A percentile compares a stretch with the other conserved stretches of the same genome.
Evolutionary conservation across 2,888 invertebrate species (phyloP).

Genomic region (Himalopsyche anomala): DNA sequence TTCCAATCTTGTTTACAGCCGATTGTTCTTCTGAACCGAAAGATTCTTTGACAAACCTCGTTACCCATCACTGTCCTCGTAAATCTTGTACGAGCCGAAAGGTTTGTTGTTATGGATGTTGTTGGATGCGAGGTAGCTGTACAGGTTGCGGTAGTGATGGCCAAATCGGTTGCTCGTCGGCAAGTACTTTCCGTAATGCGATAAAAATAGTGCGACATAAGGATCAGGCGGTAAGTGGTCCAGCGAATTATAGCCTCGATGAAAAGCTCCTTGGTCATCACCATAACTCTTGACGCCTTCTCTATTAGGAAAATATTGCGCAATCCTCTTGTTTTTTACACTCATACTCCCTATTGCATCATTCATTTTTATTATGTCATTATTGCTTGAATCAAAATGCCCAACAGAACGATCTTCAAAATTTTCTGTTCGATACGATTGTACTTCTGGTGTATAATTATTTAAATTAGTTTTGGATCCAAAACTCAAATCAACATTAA

Average conservation of each 20-base stretch:
- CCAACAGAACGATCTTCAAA: no score
- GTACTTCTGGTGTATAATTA: no score
- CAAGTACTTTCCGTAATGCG: constrained; percentile 80
- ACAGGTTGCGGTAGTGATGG: constrained; percentile 74
- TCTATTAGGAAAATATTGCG: background rate
- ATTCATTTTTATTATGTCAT: background rate
- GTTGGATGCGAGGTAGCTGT: constrained; percentile 80
- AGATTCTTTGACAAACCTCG: constrained; percentile 48
- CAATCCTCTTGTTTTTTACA: constrained; percentile 1
- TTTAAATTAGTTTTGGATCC: no score
- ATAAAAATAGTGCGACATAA: constrained; percentile 78
- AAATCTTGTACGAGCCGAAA: constrained; percentile 79
- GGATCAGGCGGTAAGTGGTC: constrained; percentile 79
- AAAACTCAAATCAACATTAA: no score
- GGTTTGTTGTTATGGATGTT: constrained; percentile 82
- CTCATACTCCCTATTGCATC: background rate
- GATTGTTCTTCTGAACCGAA: constrained; percentile 17
- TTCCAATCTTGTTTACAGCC: constrained; percentile 45
- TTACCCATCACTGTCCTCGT: constrained; percentile 69
- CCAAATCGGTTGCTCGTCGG: constrained; percentile 68
- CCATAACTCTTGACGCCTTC: constrained; percentile 60
- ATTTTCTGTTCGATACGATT: no score
- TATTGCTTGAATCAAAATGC: background rate
- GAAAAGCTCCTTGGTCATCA: background rate
- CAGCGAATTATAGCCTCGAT: constrained; percentile 74